Evolutionary conservation across 2,888 invertebrate species (phyloP), one percentile per base, ranked within the genome.

Genomic region (Agrochola lota): DNA sequence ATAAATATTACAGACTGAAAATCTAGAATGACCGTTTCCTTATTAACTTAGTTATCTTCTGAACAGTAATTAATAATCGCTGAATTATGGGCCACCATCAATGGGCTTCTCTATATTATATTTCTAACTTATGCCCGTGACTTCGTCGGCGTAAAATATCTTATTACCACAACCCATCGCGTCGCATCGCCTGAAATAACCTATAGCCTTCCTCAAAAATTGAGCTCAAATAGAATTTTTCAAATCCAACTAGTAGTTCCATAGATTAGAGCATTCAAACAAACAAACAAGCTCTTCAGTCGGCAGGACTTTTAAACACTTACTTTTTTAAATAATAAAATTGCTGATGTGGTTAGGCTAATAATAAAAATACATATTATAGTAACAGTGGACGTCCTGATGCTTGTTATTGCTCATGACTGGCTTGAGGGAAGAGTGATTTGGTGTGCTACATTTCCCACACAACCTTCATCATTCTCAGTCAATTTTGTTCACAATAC

Each of bases 401-500:
- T 79, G 30, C 49, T 79, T 59, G 69, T 69, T 77, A 43, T 60
- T 69, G n/a, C 20, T 59, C 59, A 0, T 7, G 40, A n/a, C 11
- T 11, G 15, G 17, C 55, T 46, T 55, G n/a, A 55, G 46, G 46
- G 17, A 26, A 74, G 79, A 43, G 43, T 26, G 35, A 57, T 63
- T 35, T 8, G 0, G 15, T 17, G 17, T 23, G 62, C 43, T 66
- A 78, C 1, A 2, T 40, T 40, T 23, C 17, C 7, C 8, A 15
- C 20, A 15, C 15, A n/a, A n/a, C 11, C 46, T 63, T n/a, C 63
- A 46, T 70, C 52, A 49, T 77, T 77, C 30, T n/a, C 40, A 79
- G 6, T 26, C 3, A 15, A 46, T 2, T 26, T 3, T 9, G 11
- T 66, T 35, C 6, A 6, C 55, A 55, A 46, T 30, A 75, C 4